Evolutionary conservation across 1,140 invertebrate genomes (phyloP).

Genomic region (Phymastichus coffea): DNA sequence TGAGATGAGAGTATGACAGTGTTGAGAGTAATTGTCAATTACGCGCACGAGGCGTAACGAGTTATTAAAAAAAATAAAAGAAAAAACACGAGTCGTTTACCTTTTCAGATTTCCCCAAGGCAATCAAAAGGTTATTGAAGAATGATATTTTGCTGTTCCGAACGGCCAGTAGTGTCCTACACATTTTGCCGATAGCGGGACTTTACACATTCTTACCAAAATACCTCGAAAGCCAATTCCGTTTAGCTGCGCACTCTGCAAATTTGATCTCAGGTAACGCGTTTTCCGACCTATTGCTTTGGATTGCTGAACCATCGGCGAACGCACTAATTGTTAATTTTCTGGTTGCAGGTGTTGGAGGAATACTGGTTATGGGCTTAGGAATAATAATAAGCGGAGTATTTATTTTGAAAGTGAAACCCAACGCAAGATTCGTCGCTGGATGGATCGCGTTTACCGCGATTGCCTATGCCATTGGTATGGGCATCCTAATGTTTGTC

Average conservation of each 20-base stretch:
- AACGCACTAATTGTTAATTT: conserved; percentile 3
- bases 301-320: conserved; percentile 2
- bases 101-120: conserved; percentile 79
- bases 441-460: conserved; percentile 89
- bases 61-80: no score
- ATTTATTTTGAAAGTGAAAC: conserved; percentile 80
- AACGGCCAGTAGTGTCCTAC: conserved; percentile 84
- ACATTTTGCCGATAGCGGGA: conserved; percentile 86
- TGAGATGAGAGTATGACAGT: no score
- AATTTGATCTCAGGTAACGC: conserved; percentile 83
- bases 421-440: conserved; percentile 81
- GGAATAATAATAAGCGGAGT: conserved; percentile 85
- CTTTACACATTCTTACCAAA: conserved; percentile 92
- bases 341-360: conserved; percentile 71
- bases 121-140: conserved; percentile 79
- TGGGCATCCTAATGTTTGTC: conserved; percentile 85
- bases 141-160: conserved; percentile 90
- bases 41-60: no score
- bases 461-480: conserved; percentile 81
- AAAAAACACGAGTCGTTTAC: no score
- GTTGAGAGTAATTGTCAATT: no score
- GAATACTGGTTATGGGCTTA: conserved; percentile 89
- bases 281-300: neutral
- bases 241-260: conserved; percentile 81
- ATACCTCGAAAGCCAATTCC: conserved; percentile 90